These are phyloP conservation scores for Mesaphorura yosii DNA, from an alignment of 1,140 invertebrate genomes.

Conservation along the genomic window DNA sequence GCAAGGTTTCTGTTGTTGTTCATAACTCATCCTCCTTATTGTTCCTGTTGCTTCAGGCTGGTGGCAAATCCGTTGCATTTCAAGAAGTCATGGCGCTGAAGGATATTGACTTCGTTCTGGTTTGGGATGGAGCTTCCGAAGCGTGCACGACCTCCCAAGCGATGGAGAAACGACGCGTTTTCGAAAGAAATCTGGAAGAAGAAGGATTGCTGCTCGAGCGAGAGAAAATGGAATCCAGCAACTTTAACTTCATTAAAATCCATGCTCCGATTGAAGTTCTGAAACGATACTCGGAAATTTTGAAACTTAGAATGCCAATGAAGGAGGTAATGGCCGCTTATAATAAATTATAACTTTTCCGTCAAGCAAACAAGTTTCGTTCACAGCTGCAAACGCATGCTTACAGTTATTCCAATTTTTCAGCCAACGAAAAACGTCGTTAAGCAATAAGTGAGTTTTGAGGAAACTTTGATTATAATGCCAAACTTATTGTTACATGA, in stretches of 20 bases:
- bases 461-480: no score
- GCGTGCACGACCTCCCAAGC: slow-evolving; percentile 16
- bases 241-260: slow-evolving; percentile 52
- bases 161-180: slow-evolving; percentile 31
- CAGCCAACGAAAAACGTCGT: no score
- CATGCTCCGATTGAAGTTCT: slow-evolving; percentile 77
- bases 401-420: no score
- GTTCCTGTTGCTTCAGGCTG: no score
- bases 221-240: slow-evolving; percentile 29
- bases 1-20: no score
- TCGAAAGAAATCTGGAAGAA: slow-evolving; percentile 35
- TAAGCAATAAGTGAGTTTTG: no score
- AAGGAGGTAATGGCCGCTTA: slow-evolving; percentile 62
- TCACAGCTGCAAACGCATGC: no score
- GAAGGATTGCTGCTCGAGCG: slow-evolving; percentile 38
- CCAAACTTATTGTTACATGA: no score
- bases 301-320: slow-evolving; percentile 90
- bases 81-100: slow-evolving; percentile 35
- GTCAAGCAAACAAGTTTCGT: no score
- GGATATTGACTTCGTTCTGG: slow-evolving; percentile 62
- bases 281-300: slow-evolving; percentile 78
- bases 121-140: slow-evolving; percentile 15
- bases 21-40: no score
- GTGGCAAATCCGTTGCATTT: slow-evolving; percentile 35
- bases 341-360: background rate